A percentile compares a stretch with the other conserved stretches of the same genome.
Evolutionary conservation across 2,113 vertebrate genomes (phyloP).

Genomic region (Tetraodon nigroviridis): DNA sequence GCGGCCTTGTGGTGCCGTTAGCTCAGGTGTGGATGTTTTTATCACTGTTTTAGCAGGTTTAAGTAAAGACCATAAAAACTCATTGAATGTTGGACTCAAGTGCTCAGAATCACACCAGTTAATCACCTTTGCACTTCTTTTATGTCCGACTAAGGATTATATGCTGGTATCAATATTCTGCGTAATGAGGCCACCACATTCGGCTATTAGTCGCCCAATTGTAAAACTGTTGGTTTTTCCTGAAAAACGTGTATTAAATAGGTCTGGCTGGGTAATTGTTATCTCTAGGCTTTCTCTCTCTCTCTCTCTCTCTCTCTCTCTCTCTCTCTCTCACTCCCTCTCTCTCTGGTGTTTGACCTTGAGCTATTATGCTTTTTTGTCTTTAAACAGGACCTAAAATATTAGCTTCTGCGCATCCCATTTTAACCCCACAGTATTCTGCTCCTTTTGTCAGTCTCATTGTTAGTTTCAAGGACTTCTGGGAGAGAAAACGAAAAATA

Average conservation of each 20-base stretch:
- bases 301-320: too few species aligned
- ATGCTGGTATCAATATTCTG: slow-evolving; percentile 44
- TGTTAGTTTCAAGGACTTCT: slow-evolving; percentile 34
- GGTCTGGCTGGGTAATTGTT: slow-evolving; percentile 34
- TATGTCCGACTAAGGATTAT: slow-evolving; percentile 34
- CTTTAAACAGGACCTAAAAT: slow-evolving; percentile 47
- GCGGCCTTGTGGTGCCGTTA: not conserved
- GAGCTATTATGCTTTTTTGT: slow-evolving; percentile 46
- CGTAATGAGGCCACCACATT: slow-evolving; percentile 40
- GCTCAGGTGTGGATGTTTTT: not conserved
- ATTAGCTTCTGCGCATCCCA: slow-evolving; percentile 16
- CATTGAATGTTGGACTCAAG: slow-evolving; percentile 13
- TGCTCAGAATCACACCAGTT: slow-evolving; percentile 9
- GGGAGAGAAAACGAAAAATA: slow-evolving; percentile 19
- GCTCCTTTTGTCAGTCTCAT: slow-evolving; percentile 27
- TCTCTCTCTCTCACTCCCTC: slow-evolving; percentile 2
- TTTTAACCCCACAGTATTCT: slow-evolving; percentile 10
- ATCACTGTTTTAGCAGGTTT: slow-evolving; percentile 10
- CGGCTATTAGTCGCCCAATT: slow-evolving; percentile 24
- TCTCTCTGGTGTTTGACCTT: slow-evolving; percentile 42
- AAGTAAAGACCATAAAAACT: slow-evolving; percentile 15
- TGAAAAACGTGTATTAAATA: slow-evolving; percentile 49
- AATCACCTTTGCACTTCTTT: slow-evolving; percentile 28
- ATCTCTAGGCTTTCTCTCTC: slow-evolving; percentile 14
- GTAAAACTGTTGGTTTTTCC: slow-evolving; percentile 46